Conservation (phyloP, 2,113 vertebrate genomes). For the Furnarius figulus region DNA sequence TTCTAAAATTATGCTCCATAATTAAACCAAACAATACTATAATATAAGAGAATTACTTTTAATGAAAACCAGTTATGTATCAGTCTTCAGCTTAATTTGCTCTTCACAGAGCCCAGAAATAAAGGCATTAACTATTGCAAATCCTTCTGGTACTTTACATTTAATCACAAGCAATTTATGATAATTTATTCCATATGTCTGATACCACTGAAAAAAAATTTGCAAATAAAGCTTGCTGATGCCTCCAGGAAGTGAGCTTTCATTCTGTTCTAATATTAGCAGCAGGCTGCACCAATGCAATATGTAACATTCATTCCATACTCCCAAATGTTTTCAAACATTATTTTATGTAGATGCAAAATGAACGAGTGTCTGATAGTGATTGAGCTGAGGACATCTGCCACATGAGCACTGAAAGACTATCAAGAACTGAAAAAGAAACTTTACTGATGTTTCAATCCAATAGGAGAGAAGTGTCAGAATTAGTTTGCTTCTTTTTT, state of each 20-base stretch:
- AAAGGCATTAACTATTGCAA: slow-evolving; percentile 56
- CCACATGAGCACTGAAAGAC: not conserved
- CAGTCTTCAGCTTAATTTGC: not conserved
- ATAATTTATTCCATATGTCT: slow-evolving; percentile 74
- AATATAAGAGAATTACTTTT: not conserved
- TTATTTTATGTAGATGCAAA: not conserved
- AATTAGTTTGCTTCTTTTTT: not conserved
- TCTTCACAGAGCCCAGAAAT: slow-evolving; percentile 30
- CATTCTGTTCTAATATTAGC: slow-evolving; percentile 73
- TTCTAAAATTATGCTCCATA: slow-evolving; percentile 5
- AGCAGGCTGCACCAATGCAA: slow-evolving; percentile 39
- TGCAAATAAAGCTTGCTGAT: slow-evolving; percentile 35
- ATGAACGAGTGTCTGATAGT: not conserved
- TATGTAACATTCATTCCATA: not conserved
- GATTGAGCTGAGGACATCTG: not conserved
- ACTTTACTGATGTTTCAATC: not conserved
- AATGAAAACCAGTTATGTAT: slow-evolving; percentile 34
- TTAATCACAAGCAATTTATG: slow-evolving; percentile 56
- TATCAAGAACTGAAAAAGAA: not conserved
- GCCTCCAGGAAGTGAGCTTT: slow-evolving; percentile 67
- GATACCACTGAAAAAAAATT: slow-evolving; percentile 13
- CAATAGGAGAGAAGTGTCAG: not conserved
- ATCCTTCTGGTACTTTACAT: slow-evolving; percentile 39
- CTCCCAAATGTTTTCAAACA: not conserved
- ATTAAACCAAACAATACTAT: slow-evolving; percentile 28